A percentile compares a stretch with the other conserved stretches of the same genome.
Conservation (phyloP, 1,140 invertebrate genomes). For the Trichoplusia ni region DNA sequence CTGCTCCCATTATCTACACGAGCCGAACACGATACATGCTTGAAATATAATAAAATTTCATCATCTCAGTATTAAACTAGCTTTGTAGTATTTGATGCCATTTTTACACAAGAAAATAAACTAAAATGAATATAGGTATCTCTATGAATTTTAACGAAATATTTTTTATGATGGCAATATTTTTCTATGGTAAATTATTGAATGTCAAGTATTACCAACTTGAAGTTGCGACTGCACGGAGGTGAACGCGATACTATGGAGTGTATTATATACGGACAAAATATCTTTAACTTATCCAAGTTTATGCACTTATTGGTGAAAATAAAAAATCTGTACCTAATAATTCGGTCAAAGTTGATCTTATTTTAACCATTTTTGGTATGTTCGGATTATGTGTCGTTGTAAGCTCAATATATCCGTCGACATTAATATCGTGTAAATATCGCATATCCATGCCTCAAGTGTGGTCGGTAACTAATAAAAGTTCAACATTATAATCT, state of each 20-base stretch:
- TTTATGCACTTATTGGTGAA: background rate
- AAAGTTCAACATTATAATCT: constrained; percentile 52
- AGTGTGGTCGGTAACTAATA: constrained; percentile 16
- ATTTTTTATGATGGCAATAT: constrained; percentile 36
- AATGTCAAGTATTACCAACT: constrained; percentile 20
- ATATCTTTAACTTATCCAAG: background rate
- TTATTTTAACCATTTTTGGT: no score
- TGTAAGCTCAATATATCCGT: constrained; percentile 24
- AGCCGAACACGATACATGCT: constrained; percentile 12
- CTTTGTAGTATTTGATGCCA: constrained; percentile 66
- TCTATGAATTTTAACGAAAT: constrained; percentile 29
- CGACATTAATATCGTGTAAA: background rate
- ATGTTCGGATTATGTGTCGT: background rate
- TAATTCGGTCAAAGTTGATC: no score
- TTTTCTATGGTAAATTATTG: constrained; percentile 32
- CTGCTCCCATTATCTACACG: background rate
- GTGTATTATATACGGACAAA: background rate
- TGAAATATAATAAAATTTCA: constrained; percentile 31
- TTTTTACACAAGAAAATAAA: constrained; percentile 47
- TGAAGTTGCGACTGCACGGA: constrained; percentile 6
- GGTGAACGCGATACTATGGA: background rate
- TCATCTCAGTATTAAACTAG: constrained; percentile 75
- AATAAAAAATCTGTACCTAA: no score
- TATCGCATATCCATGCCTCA: constrained; percentile 16
- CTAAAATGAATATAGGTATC: constrained; percentile 23